Evolutionary conservation across 2,888 invertebrate genomes (phyloP).

Genomic region (Athrips mouffetella): DNA sequence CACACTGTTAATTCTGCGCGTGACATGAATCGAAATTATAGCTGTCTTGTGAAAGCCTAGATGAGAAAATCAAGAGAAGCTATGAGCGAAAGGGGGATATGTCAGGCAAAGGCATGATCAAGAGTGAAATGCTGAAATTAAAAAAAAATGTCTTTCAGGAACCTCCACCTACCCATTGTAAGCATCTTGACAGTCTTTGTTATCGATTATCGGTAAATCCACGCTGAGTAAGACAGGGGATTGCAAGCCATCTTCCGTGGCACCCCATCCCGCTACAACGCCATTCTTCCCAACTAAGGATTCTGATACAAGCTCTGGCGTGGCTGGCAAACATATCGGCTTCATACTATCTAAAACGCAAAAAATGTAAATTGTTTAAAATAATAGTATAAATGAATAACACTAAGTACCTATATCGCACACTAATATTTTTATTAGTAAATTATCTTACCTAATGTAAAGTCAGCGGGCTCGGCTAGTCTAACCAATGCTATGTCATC

Average conservation of each 20-base stretch:
- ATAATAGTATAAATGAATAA: background rate
- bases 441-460: constrained; percentile 39
- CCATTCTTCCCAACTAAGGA: constrained; percentile 37
- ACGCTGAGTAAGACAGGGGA: constrained; percentile 57
- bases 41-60: too few relatives aligned
- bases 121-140: too few relatives aligned
- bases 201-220: constrained; percentile 37
- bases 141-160: too few relatives aligned
- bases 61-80: too few relatives aligned
- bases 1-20: too few relatives aligned
- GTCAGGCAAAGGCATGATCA: too few relatives aligned
- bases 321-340: constrained; percentile 69
- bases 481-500: constrained; percentile 79
- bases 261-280: constrained; percentile 74
- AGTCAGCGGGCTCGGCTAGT: constrained; percentile 54
- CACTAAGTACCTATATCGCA: background rate
- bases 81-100: too few relatives aligned
- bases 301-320: constrained; percentile 33
- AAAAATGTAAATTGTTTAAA: background rate
- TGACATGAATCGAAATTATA: too few relatives aligned
- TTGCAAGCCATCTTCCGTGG: constrained; percentile 58
- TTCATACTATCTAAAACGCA: constrained; percentile 47
- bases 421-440: background rate
- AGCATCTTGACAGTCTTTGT: constrained; percentile 19
- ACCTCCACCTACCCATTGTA: constrained; percentile 51